A percentile compares a stretch with the other conserved stretches of the same genome.
These are phyloP conservation scores for Chaenodraco wilsoni DNA, from an alignment of 2,797 vertebrate species.

Conservation along the genomic window DNA sequence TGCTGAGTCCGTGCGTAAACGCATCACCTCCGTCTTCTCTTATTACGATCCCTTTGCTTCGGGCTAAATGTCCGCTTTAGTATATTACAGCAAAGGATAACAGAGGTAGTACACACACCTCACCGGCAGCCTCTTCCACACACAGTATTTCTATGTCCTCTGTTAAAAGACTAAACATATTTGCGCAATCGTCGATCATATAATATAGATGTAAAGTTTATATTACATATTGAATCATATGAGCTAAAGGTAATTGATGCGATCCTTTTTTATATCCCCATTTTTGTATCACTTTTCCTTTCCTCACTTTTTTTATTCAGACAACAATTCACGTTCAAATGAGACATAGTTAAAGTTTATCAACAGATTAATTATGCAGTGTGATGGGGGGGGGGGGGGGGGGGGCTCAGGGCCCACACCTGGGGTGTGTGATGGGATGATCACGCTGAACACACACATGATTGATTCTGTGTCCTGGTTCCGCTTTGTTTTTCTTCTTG, in stretches of 20 bases:
- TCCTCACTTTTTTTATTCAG: conserved; percentile 27
- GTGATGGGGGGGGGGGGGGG: not conserved
- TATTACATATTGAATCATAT: conserved; percentile 36
- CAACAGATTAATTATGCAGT: conserved; percentile 49
- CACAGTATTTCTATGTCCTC: conserved; percentile 30
- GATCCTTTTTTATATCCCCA: conserved; percentile 39
- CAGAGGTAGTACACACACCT: conserved; percentile 5
- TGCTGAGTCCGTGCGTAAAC: conserved; percentile 30
- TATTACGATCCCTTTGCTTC: conserved; percentile 30
- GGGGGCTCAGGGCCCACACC: conserved; percentile 29
- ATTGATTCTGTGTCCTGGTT: conserved; percentile 37
- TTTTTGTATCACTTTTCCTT: conserved; percentile 2
- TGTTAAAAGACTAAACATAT: conserved; percentile 26
- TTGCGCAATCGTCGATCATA: conserved; percentile 29
- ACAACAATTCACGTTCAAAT: conserved; percentile 46
- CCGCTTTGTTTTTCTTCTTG: conserved; percentile 26
- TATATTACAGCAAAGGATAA: conserved; percentile 25
- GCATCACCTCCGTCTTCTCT: conserved; percentile 37
- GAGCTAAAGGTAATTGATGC: conserved; percentile 28
- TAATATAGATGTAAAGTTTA: conserved; percentile 49
- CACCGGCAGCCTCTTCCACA: conserved; percentile 6
- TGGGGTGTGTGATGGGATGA: conserved; percentile 39
- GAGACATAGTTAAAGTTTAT: conserved; percentile 24
- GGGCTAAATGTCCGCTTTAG: conserved; percentile 23
- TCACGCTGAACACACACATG: conserved; percentile 23